A percentile compares a stretch with the other conserved stretches of the same genome.
phyloP scores from a whole-genome alignment of 2,113 vertebrate species.

The Ondatra zibethicus region DNA sequence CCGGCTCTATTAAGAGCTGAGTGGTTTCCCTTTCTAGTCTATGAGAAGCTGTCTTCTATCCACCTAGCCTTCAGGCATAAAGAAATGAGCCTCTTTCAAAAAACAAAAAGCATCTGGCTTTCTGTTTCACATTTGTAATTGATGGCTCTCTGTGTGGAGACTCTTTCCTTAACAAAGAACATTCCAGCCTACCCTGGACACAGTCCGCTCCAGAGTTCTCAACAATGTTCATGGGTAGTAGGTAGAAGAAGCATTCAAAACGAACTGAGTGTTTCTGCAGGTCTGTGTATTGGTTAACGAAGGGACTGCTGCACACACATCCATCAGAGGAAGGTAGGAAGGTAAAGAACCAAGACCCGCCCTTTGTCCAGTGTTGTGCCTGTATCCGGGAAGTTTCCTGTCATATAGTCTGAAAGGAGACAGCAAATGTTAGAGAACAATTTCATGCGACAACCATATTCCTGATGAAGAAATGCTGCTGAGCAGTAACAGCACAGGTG shows the following conservation, averaged over 20 bases:
- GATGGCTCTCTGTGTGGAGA: neutral
- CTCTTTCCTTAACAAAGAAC: neutral
- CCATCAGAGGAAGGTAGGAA: neutral
- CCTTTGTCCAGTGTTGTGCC: neutral
- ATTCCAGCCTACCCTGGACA: neutral
- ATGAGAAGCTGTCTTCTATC: neutral
- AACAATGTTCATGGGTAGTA: neutral
- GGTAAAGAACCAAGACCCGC: too few species aligned
- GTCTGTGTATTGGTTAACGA: neutral
- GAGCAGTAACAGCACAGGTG: neutral
- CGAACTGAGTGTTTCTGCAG: neutral
- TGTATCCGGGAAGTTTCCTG: too few species aligned
- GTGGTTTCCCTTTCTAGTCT: neutral
- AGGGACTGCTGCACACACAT: neutral
- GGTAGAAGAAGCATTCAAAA: neutral
- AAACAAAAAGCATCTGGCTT: neutral
- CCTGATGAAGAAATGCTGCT: neutral
- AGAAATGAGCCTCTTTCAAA: neutral
- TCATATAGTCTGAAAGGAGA: neutral
- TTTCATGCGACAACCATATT: neutral
- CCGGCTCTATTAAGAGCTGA: neutral
- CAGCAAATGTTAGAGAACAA: neutral
- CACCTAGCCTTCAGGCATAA: neutral
- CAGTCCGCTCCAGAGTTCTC: too few species aligned
- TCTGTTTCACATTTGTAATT: neutral